These are phyloP conservation scores for Lottia gigantea DNA, from an alignment of 2,888 invertebrate species.

Conservation along the genomic window DNA sequence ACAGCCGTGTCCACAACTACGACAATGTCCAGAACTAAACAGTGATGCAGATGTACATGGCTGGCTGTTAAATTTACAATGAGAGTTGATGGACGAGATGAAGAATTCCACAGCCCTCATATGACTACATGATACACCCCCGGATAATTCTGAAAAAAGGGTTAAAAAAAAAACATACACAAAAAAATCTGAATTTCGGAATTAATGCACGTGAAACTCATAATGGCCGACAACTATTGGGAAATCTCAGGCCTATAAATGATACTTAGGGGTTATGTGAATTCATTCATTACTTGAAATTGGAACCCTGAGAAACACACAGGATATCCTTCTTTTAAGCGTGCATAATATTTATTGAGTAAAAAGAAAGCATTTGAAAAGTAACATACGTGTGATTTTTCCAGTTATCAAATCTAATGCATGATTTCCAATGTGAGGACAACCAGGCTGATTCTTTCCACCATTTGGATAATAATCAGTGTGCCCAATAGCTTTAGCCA, in stretches of 20 bases:
- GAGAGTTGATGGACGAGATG: constrained; percentile 81
- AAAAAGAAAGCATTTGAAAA: neutral
- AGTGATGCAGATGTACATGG: constrained; percentile 4
- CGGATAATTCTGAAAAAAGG: constrained; percentile 69
- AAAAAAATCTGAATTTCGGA: no score
- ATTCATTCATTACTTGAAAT: no score
- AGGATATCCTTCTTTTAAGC: constrained; percentile 83
- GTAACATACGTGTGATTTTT: neutral
- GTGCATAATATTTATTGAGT: constrained; percentile 72
- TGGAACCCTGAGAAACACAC: no score
- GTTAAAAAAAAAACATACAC: no score
- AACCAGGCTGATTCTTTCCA: constrained; percentile 64
- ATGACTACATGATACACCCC: constrained; percentile 86
- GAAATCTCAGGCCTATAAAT: no score
- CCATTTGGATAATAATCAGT: constrained; percentile 66
- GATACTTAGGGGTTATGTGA: no score
- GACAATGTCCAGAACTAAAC: constrained; percentile 11
- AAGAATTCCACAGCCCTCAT: constrained; percentile 85
- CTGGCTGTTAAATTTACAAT: constrained; percentile 77
- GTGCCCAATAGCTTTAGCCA: constrained; percentile 52
- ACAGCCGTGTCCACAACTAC: constrained; percentile 16
- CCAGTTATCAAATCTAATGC: neutral
- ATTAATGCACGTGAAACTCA: no score
- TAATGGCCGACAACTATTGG: no score
- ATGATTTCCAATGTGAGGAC: constrained; percentile 37